These are phyloP conservation scores for Beroe forskalii DNA, from an alignment of 37 sponge, comb jelly and placozoan genomes.

Conservation along the genomic window DNA sequence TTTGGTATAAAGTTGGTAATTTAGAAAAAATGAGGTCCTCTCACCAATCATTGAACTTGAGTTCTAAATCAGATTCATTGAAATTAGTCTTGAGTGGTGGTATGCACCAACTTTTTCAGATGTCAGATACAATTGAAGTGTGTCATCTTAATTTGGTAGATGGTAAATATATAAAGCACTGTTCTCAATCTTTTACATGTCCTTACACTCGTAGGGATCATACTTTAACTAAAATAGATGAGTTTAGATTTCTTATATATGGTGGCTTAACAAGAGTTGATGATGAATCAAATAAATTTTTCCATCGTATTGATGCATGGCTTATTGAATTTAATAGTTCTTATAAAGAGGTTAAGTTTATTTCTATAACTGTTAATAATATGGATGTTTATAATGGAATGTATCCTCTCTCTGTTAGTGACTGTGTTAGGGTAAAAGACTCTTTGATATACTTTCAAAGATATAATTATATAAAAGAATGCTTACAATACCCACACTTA, in stretches of 20 bases:
- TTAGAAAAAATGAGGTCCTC: background rate
- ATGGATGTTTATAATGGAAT: slow-evolving; percentile 8
- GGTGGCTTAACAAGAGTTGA: background rate
- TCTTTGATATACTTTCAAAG: slow-evolving; percentile 19
- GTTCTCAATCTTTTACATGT: background rate
- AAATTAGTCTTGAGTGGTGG: slow-evolving; percentile 25
- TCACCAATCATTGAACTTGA: background rate
- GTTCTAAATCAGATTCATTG: background rate
- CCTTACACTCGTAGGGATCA: background rate
- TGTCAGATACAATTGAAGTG: slow-evolving; percentile 18
- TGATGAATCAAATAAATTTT: background rate
- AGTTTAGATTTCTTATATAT: background rate
- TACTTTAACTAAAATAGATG: slow-evolving; percentile 17
- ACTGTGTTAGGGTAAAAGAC: slow-evolving; percentile 5
- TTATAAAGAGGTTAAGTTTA: background rate
- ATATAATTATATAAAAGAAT: background rate
- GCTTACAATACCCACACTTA: background rate
- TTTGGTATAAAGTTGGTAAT: slow-evolving; percentile 24
- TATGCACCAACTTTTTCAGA: background rate
- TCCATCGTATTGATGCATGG: background rate
- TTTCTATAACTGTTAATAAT: background rate
- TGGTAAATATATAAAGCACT: background rate
- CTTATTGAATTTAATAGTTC: background rate
- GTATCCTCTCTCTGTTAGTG: slow-evolving; percentile 3
- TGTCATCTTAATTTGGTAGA: background rate